A percentile compares a stretch with the other conserved stretches of the same genome.
Conservation (phyloP, 2,113 vertebrate genomes). For the Excalfactoria chinensis region DNA sequence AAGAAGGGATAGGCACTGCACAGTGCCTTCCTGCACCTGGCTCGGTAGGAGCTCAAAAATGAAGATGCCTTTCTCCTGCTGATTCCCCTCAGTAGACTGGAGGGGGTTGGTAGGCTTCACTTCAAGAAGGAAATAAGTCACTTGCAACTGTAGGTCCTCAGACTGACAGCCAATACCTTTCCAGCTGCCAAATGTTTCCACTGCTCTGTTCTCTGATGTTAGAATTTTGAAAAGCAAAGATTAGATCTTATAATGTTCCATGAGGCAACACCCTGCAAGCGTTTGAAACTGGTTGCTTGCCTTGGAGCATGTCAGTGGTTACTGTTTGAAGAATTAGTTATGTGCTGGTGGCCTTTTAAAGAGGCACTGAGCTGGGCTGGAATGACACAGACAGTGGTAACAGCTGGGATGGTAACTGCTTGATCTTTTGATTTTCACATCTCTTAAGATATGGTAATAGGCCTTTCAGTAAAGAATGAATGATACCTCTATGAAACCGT, state of each 20-base stretch:
- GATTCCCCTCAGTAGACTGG: background rate
- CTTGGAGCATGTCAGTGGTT: background rate
- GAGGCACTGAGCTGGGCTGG: background rate
- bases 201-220: background rate
- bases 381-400: background rate
- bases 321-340: background rate
- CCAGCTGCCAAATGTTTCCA: background rate
- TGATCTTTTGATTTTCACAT: background rate
- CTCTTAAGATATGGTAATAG: background rate
- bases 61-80: background rate
- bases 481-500: background rate
- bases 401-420: background rate
- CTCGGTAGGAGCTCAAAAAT: background rate
- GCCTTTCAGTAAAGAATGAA: background rate
- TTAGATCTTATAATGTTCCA: background rate
- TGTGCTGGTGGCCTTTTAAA: background rate
- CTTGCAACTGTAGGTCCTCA: background rate
- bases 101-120: background rate
- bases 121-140: background rate
- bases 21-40: background rate
- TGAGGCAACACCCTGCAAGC: rapidly evolving
- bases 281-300: background rate
- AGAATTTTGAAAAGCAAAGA: background rate
- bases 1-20: background rate
- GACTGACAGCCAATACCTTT: background rate